Conservation (phyloP, 2,797 vertebrate species). For the Sebastes kiyomatsui region DNA sequence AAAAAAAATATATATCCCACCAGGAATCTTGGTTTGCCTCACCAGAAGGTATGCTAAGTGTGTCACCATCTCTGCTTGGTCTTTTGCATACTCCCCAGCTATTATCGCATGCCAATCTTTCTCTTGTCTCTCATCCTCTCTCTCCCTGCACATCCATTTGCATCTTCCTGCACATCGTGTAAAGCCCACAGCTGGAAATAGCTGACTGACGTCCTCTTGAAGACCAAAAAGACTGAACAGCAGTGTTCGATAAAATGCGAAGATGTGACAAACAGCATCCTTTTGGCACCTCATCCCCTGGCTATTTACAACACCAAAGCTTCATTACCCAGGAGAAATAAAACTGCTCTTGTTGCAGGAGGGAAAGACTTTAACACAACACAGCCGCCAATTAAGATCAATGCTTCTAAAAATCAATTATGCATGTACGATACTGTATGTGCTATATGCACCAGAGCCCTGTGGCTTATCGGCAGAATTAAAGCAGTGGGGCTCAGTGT, state of each 20-base stretch:
- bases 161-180: slow-evolving; percentile 27
- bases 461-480: slow-evolving; percentile 26
- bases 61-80: slow-evolving; percentile 27
- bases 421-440: slow-evolving; percentile 25
- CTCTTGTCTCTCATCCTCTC: background rate
- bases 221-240: slow-evolving; percentile 17
- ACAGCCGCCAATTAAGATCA: slow-evolving; percentile 44
- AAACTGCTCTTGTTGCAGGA: slow-evolving; percentile 1
- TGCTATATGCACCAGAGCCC: slow-evolving; percentile 3
- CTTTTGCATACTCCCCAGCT: slow-evolving; percentile 17
- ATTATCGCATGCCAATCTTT: slow-evolving; percentile 9
- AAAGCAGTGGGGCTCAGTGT: background rate
- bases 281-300: background rate
- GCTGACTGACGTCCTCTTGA: slow-evolving; percentile 20
- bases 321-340: slow-evolving; percentile 20
- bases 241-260: background rate
- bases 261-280: slow-evolving; percentile 2
- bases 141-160: slow-evolving; percentile 21
- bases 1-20: background rate
- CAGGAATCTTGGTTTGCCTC: slow-evolving; percentile 10
- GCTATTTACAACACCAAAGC: slow-evolving; percentile 18
- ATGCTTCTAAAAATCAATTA: slow-evolving; percentile 44
- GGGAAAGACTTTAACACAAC: slow-evolving; percentile 18
- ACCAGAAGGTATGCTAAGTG: slow-evolving; percentile 32
- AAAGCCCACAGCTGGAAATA: slow-evolving; percentile 35